Conservation (phyloP, 1,140 invertebrate genomes). For the Pseudomyrmex concolor region DNA sequence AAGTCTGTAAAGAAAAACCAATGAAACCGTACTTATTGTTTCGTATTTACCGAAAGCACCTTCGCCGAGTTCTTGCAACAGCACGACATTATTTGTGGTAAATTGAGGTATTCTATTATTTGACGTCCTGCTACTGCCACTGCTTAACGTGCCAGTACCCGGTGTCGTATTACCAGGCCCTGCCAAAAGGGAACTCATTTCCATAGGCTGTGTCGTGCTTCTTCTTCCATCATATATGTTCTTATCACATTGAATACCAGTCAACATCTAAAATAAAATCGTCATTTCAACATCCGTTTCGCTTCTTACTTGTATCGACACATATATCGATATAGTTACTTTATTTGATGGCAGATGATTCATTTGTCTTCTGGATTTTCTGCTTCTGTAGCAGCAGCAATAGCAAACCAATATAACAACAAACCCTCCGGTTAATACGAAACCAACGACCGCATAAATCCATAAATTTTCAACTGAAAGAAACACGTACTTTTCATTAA, state of each 20-base stretch:
- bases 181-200: constrained; percentile 91
- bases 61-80: constrained; percentile 97
- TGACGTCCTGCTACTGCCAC: constrained; percentile 85
- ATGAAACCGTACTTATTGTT: neutral
- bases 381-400: constrained; percentile 82
- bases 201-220: constrained; percentile 89
- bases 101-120: constrained; percentile 89
- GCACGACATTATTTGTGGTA: constrained; percentile 92
- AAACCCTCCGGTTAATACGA: constrained; percentile 84
- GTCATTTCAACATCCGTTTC: neutral
- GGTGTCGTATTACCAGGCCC: constrained; percentile 85
- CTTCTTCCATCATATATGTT: constrained; percentile 89
- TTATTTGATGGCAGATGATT: constrained; percentile 83
- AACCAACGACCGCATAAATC: constrained; percentile 86
- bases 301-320: neutral
- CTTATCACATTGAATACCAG: constrained; percentile 87
- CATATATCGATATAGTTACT: constrained; percentile 68
- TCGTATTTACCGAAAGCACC: constrained; percentile 94
- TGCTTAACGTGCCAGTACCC: constrained; percentile 83
- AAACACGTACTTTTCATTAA: constrained; percentile 28
- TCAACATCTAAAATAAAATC: constrained; percentile 78
- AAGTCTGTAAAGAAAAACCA: constrained; percentile 12
- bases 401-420: constrained; percentile 83
- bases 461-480: constrained; percentile 84
- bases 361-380: constrained; percentile 79